These are phyloP conservation scores for Gymnocheta viridis DNA, from an alignment of 2,888 invertebrate genomes.

Conservation along the genomic window DNA sequence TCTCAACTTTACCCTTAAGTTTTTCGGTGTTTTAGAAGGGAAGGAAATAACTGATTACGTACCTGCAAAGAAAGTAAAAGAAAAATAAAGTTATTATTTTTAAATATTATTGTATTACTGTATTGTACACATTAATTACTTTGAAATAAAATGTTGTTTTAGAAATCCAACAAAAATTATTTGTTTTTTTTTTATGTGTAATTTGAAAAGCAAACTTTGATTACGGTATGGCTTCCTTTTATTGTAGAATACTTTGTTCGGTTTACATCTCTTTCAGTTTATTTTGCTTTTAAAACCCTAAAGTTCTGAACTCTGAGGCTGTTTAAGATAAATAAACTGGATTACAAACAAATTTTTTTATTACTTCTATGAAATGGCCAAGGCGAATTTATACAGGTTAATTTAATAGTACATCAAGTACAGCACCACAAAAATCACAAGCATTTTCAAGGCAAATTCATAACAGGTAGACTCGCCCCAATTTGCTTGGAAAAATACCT, in stretches of 20 bases:
- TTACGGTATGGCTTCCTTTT: not conserved
- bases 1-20: conserved; percentile 23
- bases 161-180: not conserved
- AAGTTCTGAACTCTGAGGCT: not conserved
- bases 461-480: too few species aligned
- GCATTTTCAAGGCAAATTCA: too few species aligned
- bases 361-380: too few species aligned
- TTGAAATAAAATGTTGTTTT: conserved; percentile 10
- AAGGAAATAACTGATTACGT: conserved; percentile 9
- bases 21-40: not conserved
- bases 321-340: too few species aligned
- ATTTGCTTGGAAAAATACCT: too few species aligned
- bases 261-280: not conserved
- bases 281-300: not conserved
- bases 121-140: conserved; percentile 46
- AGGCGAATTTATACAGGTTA: too few species aligned
- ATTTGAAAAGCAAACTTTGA: conserved; percentile 13
- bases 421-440: too few species aligned
- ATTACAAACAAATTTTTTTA: too few species aligned
- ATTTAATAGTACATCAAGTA: too few species aligned
- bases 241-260: not conserved
- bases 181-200: not conserved
- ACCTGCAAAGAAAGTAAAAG: conserved; percentile 55
- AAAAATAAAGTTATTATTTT: conserved; percentile 7
- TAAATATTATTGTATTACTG: conserved; percentile 12